Base-by-base conservation (phyloP, 2,888 invertebrate species). In the Scaptomyza parva region DNA sequence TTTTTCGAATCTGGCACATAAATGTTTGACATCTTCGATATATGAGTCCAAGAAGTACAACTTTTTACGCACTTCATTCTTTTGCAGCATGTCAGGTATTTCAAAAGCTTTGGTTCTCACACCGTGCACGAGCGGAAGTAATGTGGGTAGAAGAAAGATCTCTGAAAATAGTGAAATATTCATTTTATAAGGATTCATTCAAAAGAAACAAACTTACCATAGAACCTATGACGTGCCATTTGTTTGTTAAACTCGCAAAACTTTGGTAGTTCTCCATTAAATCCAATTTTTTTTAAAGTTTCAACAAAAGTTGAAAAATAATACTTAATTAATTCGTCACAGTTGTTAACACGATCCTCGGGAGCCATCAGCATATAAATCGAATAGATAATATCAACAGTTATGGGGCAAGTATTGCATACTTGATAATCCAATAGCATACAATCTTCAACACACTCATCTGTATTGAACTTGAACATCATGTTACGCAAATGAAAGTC, bases 341-440 rank as follows among this genome's bases (percentile, higher is more conserved):
- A 70, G 5, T 78, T 62, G 17, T 78, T 41, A 0, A 63, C 50
- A 2, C 84, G 75, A 14, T 80, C 52, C 5, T 87, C 76, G 6
- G 61, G 30, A 1, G 65, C 60, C 60, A 83, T 28, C 0, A 89
- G 72, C 43, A 84, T 80, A 30, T 81, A 76, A 4, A 86, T 48
- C 1, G 84, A 70, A 52, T 88, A 89, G 41, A 74, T 80, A 5
- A 89, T 24, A 69, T 90, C 89, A 1, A 75, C 40, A 0, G 79
- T 72, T 0, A 86, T 76, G 3, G 88, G 83, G 2, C 67, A 57
- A 51, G 84, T 57, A 47, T 73, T 76, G 26, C 69, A 60, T 18
- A 79, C 60, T 64, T 89, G 89, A 45, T 86, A 89, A 28, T 89
- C 89, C 4, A 89, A 58, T 8, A 87, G 41, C 60, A 87, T 58